phyloP scores from a whole-genome alignment of 2,888 invertebrate genomes.

The Fragum sueziense region DNA sequence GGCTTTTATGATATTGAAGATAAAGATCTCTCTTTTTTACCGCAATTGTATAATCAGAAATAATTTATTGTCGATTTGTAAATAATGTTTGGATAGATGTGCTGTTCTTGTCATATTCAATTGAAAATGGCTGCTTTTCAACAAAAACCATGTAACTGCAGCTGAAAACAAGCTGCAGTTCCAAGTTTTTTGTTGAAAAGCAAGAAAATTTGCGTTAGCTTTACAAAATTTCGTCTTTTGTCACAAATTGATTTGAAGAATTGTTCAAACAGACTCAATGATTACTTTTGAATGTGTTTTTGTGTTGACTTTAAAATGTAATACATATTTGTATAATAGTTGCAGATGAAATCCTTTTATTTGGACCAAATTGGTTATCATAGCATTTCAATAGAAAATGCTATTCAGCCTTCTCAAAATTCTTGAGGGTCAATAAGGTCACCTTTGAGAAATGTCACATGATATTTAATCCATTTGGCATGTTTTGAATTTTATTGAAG shows the following conservation, averaged over 20 bases:
- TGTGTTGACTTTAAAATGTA: conserved; percentile 11
- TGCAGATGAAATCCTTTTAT: conserved; percentile 13
- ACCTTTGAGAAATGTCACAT: neutral
- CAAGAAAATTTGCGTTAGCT: conserved; percentile 9
- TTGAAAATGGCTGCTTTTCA: too few species aligned
- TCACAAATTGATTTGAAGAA: neutral
- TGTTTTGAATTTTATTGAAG: too few species aligned
- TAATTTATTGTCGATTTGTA: conserved; percentile 16
- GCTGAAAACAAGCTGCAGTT: too few species aligned
- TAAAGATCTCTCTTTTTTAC: conserved; percentile 18
- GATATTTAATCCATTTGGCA: too few species aligned
- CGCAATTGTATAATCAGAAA: conserved; percentile 21
- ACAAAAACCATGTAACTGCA: too few species aligned
- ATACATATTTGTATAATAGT: conserved; percentile 14
- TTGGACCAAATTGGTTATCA: neutral
- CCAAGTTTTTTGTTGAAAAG: too few species aligned
- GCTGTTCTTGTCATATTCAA: conserved; percentile 18
- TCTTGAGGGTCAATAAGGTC: conserved; percentile 6
- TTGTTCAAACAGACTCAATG: conserved; percentile 17
- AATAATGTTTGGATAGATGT: conserved; percentile 23
- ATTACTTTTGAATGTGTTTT: conserved; percentile 13
- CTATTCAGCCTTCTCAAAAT: conserved; percentile 11
- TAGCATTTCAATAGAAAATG: conserved; percentile 7
- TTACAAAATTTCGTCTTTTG: conserved; percentile 8
- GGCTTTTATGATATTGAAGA: conserved; percentile 17